Conservation (phyloP, 2,888 invertebrate species). For the Heliconius erato region DNA sequence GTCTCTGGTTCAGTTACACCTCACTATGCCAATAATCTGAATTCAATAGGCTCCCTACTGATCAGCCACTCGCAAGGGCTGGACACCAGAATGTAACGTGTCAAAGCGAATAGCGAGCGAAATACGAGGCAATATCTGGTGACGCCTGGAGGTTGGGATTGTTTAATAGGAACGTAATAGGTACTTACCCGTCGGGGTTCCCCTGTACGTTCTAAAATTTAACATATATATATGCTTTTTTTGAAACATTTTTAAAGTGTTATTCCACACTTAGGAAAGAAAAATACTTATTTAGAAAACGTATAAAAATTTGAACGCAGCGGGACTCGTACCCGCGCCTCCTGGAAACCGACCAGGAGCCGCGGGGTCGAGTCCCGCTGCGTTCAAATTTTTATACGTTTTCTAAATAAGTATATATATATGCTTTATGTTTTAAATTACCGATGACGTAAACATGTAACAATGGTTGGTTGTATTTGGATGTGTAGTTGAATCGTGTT, state of each 20-base stretch:
- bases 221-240: no score
- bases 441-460: slow-evolving; percentile 9
- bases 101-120: slow-evolving; percentile 34
- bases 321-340: no score
- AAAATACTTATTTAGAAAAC: no score
- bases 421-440: slow-evolving; percentile 19
- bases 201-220: slow-evolving; percentile 10
- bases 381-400: no score
- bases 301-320: no score
- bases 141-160: slow-evolving; percentile 23
- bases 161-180: slow-evolving; percentile 14
- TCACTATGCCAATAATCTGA: slow-evolving; percentile 29
- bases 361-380: no score
- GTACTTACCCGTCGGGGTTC: neutral
- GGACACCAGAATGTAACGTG: slow-evolving; percentile 35
- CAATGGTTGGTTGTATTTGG: slow-evolving; percentile 11
- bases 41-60: slow-evolving; percentile 38
- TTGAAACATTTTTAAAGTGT: no score
- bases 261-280: no score
- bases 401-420: no score
- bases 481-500: neutral
- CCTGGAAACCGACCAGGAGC: no score
- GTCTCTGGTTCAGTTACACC: slow-evolving; percentile 16
- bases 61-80: slow-evolving; percentile 35
- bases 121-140: slow-evolving; percentile 40